Percentiles rank a stretch among this genome's conserved stretches.
phyloP scores from a whole-genome alignment of 2,888 invertebrate species.

The Agrilus biguttatus region DNA sequence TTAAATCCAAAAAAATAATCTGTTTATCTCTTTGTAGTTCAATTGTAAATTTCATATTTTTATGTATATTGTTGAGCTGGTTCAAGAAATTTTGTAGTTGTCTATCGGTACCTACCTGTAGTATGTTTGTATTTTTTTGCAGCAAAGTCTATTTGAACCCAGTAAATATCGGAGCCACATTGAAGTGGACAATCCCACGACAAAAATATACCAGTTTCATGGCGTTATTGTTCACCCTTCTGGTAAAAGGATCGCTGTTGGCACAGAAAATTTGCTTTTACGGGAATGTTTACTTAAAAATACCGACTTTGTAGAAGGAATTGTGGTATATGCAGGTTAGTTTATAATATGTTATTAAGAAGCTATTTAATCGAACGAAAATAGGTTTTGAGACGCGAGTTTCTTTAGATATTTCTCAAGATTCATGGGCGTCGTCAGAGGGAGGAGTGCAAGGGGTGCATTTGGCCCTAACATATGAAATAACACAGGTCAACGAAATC shows the following conservation, averaged over 20 bases:
- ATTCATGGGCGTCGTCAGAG: too few species aligned
- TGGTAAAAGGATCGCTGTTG: conserved; percentile 65
- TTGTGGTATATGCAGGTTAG: conserved; percentile 84
- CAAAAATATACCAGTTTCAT: conserved; percentile 88
- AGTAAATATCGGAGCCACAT: conserved; percentile 69
- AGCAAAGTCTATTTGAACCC: conserved; percentile 63
- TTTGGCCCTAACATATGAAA: too few species aligned
- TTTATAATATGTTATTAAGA: not conserved
- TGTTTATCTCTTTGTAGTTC: too few species aligned
- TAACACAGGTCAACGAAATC: too few species aligned
- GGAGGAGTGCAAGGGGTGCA: too few species aligned
- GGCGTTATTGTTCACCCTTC: conserved; percentile 74
- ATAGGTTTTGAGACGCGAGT: too few species aligned
- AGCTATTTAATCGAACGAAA: not conserved
- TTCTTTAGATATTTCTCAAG: too few species aligned
- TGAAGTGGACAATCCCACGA: conserved; percentile 89
- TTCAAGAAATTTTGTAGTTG: too few species aligned
- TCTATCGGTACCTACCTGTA: too few species aligned
- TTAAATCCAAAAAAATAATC: too few species aligned
- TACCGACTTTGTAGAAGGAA: conserved; percentile 91
- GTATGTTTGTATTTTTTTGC: conserved; percentile 14
- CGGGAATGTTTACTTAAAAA: conserved; percentile 91
- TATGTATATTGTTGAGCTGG: too few species aligned
- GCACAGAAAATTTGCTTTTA: conserved; percentile 80
- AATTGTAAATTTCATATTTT: too few species aligned